Base-by-base conservation (phyloP, 2,113 vertebrate genomes). In the Xiphorhynchus elegans region DNA sequence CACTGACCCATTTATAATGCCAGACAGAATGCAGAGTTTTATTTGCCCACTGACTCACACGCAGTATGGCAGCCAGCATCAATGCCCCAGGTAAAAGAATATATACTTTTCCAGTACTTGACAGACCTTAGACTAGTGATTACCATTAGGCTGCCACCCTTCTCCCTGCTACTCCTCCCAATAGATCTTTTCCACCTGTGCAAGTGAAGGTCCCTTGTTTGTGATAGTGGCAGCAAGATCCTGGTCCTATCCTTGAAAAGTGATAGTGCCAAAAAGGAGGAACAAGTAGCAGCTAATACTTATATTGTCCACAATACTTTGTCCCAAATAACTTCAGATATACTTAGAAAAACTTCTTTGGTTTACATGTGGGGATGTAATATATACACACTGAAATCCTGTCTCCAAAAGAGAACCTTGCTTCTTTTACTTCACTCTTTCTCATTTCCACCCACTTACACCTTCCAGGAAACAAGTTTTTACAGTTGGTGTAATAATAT, bases 1-100 rank as follows among this genome's bases (percentile, higher is more conserved):
- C 77, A 84, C 63, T 96, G 88, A 92, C 83, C 95, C 85, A 95
- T 89, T 97, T 97, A 92, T 81, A 93, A 96, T 76, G 87, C 59
- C 83, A 93, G 78, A 73, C 72, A 93, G 88, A 83, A 93, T 39
- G 83, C 37, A 88, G 3, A 77, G 28, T 74, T 92, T 84, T 94
- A 81, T 93, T 95, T 95, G 88, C 68, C 60, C 75, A 86, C 55
- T 90, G 90, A 94, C 75, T 94, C 70, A 91, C 24, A 56, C 0
- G 0, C 59, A 88, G 84, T 42, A 77, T 69, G 67, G 87, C 72
- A 92, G 55, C 79, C 50, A 70, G 72, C 49, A 68, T 94, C 40
- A 68, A 58, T 84, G 79, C 76, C 79, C 49, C 47, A 81, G 31
- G 56, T 91, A 47, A 64, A 56, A 64, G 8, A 85, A 66, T 60